Evolutionary conservation across 1,140 invertebrate species (phyloP).

Genomic region (Lordiphosa collinella): DNA sequence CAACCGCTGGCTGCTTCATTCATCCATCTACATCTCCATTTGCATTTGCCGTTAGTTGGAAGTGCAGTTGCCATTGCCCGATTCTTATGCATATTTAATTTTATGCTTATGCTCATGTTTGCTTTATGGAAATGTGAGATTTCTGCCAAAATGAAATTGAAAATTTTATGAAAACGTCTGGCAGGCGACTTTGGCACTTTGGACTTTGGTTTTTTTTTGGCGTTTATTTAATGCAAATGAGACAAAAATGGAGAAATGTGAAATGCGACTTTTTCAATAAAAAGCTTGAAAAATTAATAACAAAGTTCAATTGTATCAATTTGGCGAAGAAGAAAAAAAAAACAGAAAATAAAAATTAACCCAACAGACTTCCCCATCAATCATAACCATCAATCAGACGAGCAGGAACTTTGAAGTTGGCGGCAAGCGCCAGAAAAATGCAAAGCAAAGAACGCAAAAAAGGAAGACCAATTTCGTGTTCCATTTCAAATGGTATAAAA

Average conservation of each 20-base stretch:
- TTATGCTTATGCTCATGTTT: slow-evolving; percentile 74
- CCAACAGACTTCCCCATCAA: slow-evolving; percentile 47
- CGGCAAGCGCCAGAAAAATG: slow-evolving; percentile 12
- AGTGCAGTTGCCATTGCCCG: slow-evolving; percentile 47
- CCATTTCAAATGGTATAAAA: slow-evolving; percentile 54
- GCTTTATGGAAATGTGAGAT: slow-evolving; percentile 71
- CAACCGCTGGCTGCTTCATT: not conserved
- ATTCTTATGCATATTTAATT: slow-evolving; percentile 72
- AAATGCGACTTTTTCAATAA: not conserved
- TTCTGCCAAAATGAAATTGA: slow-evolving; percentile 34
- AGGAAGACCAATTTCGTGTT: slow-evolving; percentile 47
- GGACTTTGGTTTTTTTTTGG: slow-evolving; percentile 38
- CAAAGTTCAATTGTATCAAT: slow-evolving; percentile 74
- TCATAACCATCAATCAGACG: slow-evolving; percentile 69
- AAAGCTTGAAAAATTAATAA: slow-evolving; percentile 16
- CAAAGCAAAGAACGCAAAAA: no score
- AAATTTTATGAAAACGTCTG: slow-evolving; percentile 15
- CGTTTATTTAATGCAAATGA: slow-evolving; percentile 41
- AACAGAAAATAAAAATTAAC: slow-evolving; percentile 24
- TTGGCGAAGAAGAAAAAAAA: slow-evolving; percentile 34
- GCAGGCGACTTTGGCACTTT: slow-evolving; percentile 23
- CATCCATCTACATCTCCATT: not conserved
- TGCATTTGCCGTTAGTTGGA: slow-evolving; percentile 17
- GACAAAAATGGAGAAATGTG: slow-evolving; percentile 18
- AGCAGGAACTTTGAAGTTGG: slow-evolving; percentile 38